These are phyloP conservation scores for Panopea generosa DNA, from an alignment of 2,888 invertebrate species.

Conservation along the genomic window DNA sequence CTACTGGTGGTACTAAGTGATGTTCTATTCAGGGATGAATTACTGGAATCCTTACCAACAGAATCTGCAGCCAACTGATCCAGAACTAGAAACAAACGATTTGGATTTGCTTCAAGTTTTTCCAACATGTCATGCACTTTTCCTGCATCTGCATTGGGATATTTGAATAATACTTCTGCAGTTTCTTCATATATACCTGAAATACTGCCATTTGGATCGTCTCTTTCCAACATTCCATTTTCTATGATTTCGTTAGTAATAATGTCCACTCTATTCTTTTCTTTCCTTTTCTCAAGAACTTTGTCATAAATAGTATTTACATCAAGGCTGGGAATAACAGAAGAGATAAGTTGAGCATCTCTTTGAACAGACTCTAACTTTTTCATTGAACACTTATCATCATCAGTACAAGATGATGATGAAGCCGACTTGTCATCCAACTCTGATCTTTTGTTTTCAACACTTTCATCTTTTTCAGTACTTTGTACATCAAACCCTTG, in stretches of 20 bases:
- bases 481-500: neutral
- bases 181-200: slow-evolving; percentile 62
- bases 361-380: slow-evolving; percentile 69
- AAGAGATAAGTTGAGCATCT: slow-evolving; percentile 70
- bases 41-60: neutral
- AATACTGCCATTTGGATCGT: slow-evolving; percentile 3
- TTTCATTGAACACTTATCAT: slow-evolving; percentile 19
- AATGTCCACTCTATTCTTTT: slow-evolving; percentile 71
- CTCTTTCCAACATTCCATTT: slow-evolving; percentile 13
- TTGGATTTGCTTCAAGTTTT: slow-evolving; percentile 32
- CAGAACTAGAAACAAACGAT: slow-evolving; percentile 60
- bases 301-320: slow-evolving; percentile 67
- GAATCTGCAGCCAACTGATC: slow-evolving; percentile 35
- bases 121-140: slow-evolving; percentile 64
- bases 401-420: neutral
- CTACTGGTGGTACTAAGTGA: slow-evolving; percentile 19
- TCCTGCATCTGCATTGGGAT: slow-evolving; percentile 52
- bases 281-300: slow-evolving; percentile 62
- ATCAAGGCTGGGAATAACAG: slow-evolving; percentile 65
- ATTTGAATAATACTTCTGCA: slow-evolving; percentile 62
- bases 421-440: neutral
- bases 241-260: slow-evolving; percentile 74
- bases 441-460: neutral
- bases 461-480: neutral
- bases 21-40: neutral